phyloP scores from a whole-genome alignment of 2,888 invertebrate genomes.

The Mechanitis mazaeus region DNA sequence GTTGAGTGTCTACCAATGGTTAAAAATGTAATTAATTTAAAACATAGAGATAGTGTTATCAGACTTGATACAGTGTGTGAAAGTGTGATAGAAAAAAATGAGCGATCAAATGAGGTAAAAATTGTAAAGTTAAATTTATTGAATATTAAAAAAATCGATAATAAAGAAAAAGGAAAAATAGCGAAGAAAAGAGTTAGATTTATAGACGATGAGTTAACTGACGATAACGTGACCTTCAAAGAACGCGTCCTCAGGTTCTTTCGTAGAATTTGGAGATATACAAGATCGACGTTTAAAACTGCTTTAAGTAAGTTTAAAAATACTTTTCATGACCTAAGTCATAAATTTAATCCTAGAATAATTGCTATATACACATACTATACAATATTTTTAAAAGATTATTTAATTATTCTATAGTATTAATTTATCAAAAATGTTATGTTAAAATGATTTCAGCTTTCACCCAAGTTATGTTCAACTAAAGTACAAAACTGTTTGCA shows the following conservation, averaged over 20 bases:
- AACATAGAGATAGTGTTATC: slow-evolving; percentile 32
- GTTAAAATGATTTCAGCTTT: too few relatives aligned
- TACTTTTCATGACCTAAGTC: too few relatives aligned
- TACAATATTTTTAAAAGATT: too few relatives aligned
- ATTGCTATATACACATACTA: too few relatives aligned
- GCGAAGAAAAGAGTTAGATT: slow-evolving; percentile 64
- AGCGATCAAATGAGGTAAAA: slow-evolving; percentile 48
- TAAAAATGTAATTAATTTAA: slow-evolving; percentile 47
- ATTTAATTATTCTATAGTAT: too few relatives aligned
- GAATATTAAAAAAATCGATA: slow-evolving; percentile 46
- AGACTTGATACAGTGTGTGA: slow-evolving; percentile 35
- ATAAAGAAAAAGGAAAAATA: slow-evolving; percentile 40
- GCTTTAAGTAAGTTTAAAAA: slow-evolving; percentile 51
- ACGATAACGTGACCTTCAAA: slow-evolving; percentile 44
- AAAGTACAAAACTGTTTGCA: background rate
- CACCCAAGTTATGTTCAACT: too few relatives aligned
- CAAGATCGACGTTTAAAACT: slow-evolving; percentile 47
- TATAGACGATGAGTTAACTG: slow-evolving; percentile 44
- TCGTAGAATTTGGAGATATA: slow-evolving; percentile 54
- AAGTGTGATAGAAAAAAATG: slow-evolving; percentile 34
- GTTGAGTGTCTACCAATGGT: slow-evolving; percentile 39
- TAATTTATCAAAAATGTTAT: slow-evolving; percentile 2
- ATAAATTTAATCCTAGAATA: too few relatives aligned
- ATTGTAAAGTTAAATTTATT: slow-evolving; percentile 54
- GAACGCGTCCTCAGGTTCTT: slow-evolving; percentile 53